These are phyloP conservation scores for Chaenocephalus aceratus DNA, from an alignment of 2,113 vertebrate genomes.

Conservation along the genomic window DNA sequence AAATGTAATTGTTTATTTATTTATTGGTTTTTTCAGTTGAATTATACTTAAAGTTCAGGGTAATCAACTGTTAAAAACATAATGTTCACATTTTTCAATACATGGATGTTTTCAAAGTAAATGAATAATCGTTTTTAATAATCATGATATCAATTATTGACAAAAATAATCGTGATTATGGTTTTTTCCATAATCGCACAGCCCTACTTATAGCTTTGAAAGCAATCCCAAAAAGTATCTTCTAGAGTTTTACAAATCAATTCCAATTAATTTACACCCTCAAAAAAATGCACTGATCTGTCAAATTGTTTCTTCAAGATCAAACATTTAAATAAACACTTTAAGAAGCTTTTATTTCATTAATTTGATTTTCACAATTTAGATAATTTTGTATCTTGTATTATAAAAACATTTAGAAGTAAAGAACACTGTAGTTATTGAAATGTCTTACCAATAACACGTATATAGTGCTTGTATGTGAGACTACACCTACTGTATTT, in stretches of 20 bases:
- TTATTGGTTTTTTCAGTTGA: too few species aligned
- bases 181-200: too few species aligned
- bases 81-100: too few species aligned
- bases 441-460: not conserved
- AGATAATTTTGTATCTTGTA: not conserved
- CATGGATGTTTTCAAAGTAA: too few species aligned
- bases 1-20: too few species aligned
- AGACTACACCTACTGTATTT: not conserved
- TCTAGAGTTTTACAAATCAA: slow-evolving; percentile 42
- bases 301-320: slow-evolving; percentile 13
- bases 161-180: too few species aligned
- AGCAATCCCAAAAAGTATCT: slow-evolving; percentile 14
- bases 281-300: slow-evolving; percentile 7
- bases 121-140: too few species aligned
- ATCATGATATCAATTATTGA: too few species aligned
- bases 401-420: too few species aligned
- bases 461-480: not conserved
- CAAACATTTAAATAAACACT: slow-evolving; percentile 22
- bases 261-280: slow-evolving; percentile 22
- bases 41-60: too few species aligned
- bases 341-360: slow-evolving; percentile 11
- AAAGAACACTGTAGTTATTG: not conserved
- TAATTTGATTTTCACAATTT: slow-evolving; percentile 38
- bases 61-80: too few species aligned
- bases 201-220: slow-evolving; percentile 10